These are phyloP conservation scores for Passer domesticus DNA, from an alignment of 2,113 vertebrate species.

Conservation along the genomic window DNA sequence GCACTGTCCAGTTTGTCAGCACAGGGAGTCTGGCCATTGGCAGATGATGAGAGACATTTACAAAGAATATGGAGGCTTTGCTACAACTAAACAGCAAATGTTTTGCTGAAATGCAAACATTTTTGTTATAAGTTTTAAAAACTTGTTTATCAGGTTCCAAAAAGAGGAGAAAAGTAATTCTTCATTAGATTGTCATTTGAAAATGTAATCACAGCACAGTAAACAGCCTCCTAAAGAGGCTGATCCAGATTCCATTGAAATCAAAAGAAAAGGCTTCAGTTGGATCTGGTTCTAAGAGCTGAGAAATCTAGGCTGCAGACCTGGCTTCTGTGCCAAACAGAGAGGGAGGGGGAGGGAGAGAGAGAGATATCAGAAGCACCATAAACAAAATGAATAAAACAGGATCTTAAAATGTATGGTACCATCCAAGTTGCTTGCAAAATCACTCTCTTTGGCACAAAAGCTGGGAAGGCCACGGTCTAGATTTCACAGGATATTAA, in stretches of 20 bases:
- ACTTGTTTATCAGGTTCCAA: conserved; percentile 34
- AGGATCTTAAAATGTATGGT: conserved; percentile 36
- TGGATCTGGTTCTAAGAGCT: conserved; percentile 57
- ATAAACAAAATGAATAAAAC: conserved; percentile 65
- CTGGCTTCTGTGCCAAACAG: conserved; percentile 42
- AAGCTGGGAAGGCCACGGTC: conserved; percentile 28
- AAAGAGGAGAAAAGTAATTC: conserved; percentile 24
- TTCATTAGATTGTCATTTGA: conserved; percentile 37
- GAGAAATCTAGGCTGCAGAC: conserved; percentile 67
- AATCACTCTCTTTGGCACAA: conserved; percentile 42
- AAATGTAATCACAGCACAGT: conserved; percentile 43
- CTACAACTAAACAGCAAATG: background rate
- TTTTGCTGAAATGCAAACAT: conserved; percentile 25
- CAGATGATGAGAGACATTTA: conserved; percentile 5
- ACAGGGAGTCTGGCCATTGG: background rate
- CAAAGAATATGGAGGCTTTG: background rate
- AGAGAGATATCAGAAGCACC: conserved; percentile 41
- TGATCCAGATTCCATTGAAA: conserved; percentile 44
- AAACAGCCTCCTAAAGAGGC: conserved; percentile 34
- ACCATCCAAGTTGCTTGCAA: conserved; percentile 59
- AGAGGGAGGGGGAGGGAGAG: background rate
- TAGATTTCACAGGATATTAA: conserved; percentile 69
- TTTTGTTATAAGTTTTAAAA: conserved; percentile 15
- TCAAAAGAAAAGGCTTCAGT: conserved; percentile 44
- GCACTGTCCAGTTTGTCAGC: background rate